Percentiles rank a stretch among this genome's conserved stretches.
These are phyloP conservation scores for Drosophila antonietae DNA, from an alignment of 2,888 invertebrate genomes.

Conservation along the genomic window DNA sequence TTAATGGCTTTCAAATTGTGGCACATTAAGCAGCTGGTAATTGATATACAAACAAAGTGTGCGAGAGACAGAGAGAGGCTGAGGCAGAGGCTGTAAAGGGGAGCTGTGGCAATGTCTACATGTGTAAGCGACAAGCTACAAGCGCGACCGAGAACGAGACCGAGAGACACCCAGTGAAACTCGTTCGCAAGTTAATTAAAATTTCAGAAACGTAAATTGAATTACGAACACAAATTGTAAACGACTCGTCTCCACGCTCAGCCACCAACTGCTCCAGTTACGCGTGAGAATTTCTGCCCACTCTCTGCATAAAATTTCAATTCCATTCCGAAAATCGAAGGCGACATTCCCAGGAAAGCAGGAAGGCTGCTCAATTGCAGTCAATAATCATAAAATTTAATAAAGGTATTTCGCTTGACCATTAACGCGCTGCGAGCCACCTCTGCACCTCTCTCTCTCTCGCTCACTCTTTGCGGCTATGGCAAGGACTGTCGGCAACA, in stretches of 20 bases:
- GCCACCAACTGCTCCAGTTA: conserved; percentile 78
- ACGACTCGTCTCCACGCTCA: conserved; percentile 33
- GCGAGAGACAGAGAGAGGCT: background rate
- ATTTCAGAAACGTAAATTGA: conserved; percentile 82
- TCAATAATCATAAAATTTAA: conserved; percentile 82
- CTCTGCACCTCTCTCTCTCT: background rate
- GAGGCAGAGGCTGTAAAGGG: background rate
- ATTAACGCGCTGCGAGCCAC: conserved; percentile 31
- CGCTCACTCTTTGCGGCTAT: background rate
- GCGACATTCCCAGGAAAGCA: conserved; percentile 61
- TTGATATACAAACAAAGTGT: conserved; percentile 61
- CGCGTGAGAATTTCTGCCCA: conserved; percentile 80
- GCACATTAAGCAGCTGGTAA: conserved; percentile 70
- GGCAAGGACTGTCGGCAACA: conserved; percentile 56
- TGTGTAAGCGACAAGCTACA: conserved; percentile 32
- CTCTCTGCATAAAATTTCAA: conserved; percentile 81
- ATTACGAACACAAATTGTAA: conserved; percentile 77
- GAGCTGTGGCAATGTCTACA: conserved; percentile 23
- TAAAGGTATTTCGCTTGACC: conserved; percentile 74
- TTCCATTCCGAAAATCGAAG: conserved; percentile 64
- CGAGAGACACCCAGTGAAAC: conserved; percentile 55
- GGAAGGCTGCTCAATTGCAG: conserved; percentile 71
- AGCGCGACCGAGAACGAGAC: background rate
- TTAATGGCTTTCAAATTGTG: conserved; percentile 78
- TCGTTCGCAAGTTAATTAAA: conserved; percentile 76